phyloP scores from a whole-genome alignment of 2,797 vertebrate genomes.

The Megalops cyprinoides region DNA sequence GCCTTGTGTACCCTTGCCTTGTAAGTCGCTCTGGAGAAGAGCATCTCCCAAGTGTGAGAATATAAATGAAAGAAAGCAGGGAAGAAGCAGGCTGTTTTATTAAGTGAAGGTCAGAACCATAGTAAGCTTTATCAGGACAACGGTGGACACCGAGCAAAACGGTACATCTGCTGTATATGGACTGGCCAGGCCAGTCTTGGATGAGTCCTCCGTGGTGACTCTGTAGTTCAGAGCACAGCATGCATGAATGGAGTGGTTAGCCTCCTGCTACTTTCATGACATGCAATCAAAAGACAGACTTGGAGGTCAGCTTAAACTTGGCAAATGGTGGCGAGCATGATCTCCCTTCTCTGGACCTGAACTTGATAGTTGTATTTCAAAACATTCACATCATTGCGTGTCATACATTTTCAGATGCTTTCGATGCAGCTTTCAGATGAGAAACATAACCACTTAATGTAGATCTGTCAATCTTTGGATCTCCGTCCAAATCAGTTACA shows the following conservation, averaged over 20 bases:
- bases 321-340: neutral
- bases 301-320: neutral
- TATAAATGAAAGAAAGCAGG: too few species aligned
- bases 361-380: neutral
- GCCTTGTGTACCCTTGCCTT: too few species aligned
- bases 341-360: constrained; percentile 5
- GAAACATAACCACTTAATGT: neutral
- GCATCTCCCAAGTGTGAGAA: too few species aligned
- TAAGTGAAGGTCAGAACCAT: neutral
- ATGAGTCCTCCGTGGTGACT: neutral
- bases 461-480: neutral
- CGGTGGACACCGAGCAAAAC: neutral
- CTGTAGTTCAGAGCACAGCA: neutral
- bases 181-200: neutral
- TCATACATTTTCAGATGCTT: neutral
- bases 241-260: neutral
- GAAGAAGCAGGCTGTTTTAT: neutral
- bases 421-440: too few species aligned
- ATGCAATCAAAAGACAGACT: neutral
- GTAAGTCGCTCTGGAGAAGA: too few species aligned
- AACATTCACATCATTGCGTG: neutral
- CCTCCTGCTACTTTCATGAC: neutral
- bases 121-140: neutral
- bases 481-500: neutral
- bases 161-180: neutral